phyloP scores from a whole-genome alignment of 1,140 invertebrate species.

The Drosophila bipectinata region DNA sequence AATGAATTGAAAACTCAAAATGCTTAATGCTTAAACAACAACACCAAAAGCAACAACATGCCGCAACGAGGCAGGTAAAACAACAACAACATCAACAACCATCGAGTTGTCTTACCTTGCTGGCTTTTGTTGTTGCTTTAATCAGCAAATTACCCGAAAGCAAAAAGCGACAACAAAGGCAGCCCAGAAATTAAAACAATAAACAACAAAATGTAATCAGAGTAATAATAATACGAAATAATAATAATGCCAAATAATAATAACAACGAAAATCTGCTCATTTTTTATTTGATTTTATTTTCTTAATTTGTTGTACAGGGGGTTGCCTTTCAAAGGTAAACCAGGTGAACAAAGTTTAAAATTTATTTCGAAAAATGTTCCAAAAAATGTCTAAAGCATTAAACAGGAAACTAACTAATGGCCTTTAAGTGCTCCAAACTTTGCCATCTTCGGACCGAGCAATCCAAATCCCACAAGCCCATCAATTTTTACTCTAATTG shows the following conservation, averaged over 20 bases:
- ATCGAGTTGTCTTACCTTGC: conserved; percentile 41
- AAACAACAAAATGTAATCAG: conserved; percentile 57
- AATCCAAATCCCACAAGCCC: conserved; percentile 14
- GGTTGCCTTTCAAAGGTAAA: neutral
- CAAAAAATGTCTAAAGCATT: neutral
- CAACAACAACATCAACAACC: neutral
- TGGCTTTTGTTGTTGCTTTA: conserved; percentile 51
- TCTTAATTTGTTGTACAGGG: conserved; percentile 10
- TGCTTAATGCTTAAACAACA: conserved; percentile 61
- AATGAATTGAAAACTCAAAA: conserved; percentile 80
- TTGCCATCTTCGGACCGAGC: neutral
- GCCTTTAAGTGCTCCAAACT: neutral
- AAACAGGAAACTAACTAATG: neutral
- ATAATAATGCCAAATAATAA: conserved; percentile 52
- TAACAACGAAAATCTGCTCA: conserved; percentile 39
- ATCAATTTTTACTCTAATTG: conserved; percentile 56
- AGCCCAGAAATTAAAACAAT: conserved; percentile 48
- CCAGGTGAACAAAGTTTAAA: neutral
- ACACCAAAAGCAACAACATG: conserved; percentile 9
- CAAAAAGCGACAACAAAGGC: conserved; percentile 28
- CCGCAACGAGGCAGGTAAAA: too few species aligned
- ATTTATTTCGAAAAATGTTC: neutral
- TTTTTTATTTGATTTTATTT: conserved; percentile 42
- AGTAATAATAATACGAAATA: conserved; percentile 48
- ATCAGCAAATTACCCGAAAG: conserved; percentile 72